Base-by-base conservation (phyloP, 2,888 invertebrate genomes). In the Mantis religiosa region DNA sequence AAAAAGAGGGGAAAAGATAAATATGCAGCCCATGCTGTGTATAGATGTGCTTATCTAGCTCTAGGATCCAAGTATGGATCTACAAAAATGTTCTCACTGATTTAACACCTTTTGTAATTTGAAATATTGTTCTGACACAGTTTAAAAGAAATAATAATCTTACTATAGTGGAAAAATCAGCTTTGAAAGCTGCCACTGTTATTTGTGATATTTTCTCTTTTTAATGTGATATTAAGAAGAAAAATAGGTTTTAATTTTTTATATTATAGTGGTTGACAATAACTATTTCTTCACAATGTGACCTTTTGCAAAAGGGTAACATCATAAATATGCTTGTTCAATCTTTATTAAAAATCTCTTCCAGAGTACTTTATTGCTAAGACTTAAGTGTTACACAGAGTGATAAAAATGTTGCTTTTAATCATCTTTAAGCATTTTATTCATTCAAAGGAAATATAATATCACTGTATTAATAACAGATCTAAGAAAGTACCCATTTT, bases 261-360 rank as follows among this genome's bases (percentile, higher is more conserved):
- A 82, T 87, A 87, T 87, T 87, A 88, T 88, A 88, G 84, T 88
- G 83, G 71, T 88, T 88, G 88, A 84, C 83, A 84, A 84, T 88
- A 87, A 87, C 30, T 30, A 87, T 87, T 82, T 34, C 82, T 87
- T 87, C 54, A 34, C 82, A 71, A 87, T 87, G 87, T 87, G 87
- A 87, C 82, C 87, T 82, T 87, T 87, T 82, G 41, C 12, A 87
- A 30, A 86, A 34, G 54, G 82, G 87, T 87, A 82, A 87, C 82
- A 82, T 41, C 8, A 71, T 71, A 15, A 4, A 71, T 20, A 71
- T 71, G 54, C 54, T 71, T 71, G 20, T 71, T 71, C 54, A 71
- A 71, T 71, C 54, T 71, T 71, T 71, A 71, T 25, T 71, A 71
- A 71, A 14, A 71, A 71, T 71, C 25, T 71, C 54, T 71, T 71